These are phyloP conservation scores for Helicoverpa assulta DNA, from an alignment of 2,888 invertebrate species.

Conservation along the genomic window DNA sequence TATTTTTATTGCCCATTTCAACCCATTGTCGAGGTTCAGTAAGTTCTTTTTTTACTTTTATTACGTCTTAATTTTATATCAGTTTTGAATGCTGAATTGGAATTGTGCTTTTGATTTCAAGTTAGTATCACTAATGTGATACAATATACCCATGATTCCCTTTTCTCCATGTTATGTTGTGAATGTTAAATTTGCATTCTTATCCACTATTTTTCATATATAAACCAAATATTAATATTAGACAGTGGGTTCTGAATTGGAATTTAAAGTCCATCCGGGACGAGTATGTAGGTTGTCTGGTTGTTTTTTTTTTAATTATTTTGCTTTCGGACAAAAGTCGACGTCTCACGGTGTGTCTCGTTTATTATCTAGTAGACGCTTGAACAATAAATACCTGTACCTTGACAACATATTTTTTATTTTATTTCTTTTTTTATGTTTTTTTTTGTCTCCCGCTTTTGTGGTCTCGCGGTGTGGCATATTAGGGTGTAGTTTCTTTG, in stretches of 20 bases:
- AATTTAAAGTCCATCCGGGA: slow-evolving; percentile 72
- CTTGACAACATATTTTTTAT: slow-evolving; percentile 77
- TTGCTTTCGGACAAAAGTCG: slow-evolving; percentile 77
- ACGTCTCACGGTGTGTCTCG: slow-evolving; percentile 82
- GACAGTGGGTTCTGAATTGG: slow-evolving; percentile 78
- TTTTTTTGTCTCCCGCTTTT: slow-evolving; percentile 37
- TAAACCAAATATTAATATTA: slow-evolving; percentile 75
- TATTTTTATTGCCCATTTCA: slow-evolving; percentile 55
- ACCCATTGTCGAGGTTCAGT: slow-evolving; percentile 56
- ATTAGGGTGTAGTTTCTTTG: slow-evolving; percentile 12
- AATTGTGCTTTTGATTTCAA: slow-evolving; percentile 39
- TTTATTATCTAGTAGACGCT: slow-evolving; percentile 86
- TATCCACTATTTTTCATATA: slow-evolving; percentile 67
- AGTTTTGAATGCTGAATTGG: slow-evolving; percentile 41
- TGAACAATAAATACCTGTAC: slow-evolving; percentile 89
- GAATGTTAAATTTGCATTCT: slow-evolving; percentile 54
- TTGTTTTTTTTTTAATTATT: slow-evolving; percentile 79
- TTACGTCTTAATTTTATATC: slow-evolving; percentile 38
- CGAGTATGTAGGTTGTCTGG: slow-evolving; percentile 76
- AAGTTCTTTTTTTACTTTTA: slow-evolving; percentile 33
- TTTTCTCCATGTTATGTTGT: slow-evolving; percentile 8
- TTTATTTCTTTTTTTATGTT: slow-evolving; percentile 38
- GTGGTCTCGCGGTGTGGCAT: slow-evolving; percentile 17
- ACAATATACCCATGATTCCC: slow-evolving; percentile 31
- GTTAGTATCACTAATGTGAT: slow-evolving; percentile 19